phyloP scores from a whole-genome alignment of 1,140 invertebrate species.

The Solen grandis region DNA sequence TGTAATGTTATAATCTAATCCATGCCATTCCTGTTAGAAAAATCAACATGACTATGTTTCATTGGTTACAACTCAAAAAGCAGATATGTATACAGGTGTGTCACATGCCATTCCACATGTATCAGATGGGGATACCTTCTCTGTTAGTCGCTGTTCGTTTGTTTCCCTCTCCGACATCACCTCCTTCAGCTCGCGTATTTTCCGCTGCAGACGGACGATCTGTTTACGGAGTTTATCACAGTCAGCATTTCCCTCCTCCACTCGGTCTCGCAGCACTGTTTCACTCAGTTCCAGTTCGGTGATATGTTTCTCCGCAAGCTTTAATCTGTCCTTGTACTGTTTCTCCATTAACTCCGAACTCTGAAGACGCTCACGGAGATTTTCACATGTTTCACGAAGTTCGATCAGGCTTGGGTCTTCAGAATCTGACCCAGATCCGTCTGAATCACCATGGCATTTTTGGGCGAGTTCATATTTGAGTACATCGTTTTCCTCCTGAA shows the following conservation, averaged over 20 bases:
- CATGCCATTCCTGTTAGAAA: too few relatives aligned
- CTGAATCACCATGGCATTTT: constrained; percentile 49
- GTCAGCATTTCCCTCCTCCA: constrained; percentile 61
- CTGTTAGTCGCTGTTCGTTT: constrained; percentile 67
- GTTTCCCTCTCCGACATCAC: constrained; percentile 73
- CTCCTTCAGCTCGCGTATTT: constrained; percentile 71
- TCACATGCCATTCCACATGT: neutral
- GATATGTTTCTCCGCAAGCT: constrained; percentile 71
- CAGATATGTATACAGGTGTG: too few relatives aligned
- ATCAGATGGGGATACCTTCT: constrained; percentile 70
- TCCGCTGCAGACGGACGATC: constrained; percentile 65
- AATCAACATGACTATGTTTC: too few relatives aligned
- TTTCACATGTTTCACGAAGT: constrained; percentile 68
- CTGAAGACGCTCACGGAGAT: constrained; percentile 70
- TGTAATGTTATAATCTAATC: too few relatives aligned
- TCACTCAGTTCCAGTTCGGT: constrained; percentile 74
- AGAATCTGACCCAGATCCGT: constrained; percentile 55
- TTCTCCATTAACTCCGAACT: constrained; percentile 68
- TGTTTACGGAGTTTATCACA: constrained; percentile 66
- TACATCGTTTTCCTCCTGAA: constrained; percentile 63
- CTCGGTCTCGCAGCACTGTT: constrained; percentile 63
- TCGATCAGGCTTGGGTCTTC: constrained; percentile 64
- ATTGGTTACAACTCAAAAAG: too few relatives aligned
- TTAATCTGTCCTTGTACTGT: constrained; percentile 70
- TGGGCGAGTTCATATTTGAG: constrained; percentile 60